Percentiles rank a stretch among this genome's conserved stretches.
These are phyloP conservation scores for Poliocrania exsul DNA, from an alignment of 2,797 vertebrate genomes.

Conservation along the genomic window DNA sequence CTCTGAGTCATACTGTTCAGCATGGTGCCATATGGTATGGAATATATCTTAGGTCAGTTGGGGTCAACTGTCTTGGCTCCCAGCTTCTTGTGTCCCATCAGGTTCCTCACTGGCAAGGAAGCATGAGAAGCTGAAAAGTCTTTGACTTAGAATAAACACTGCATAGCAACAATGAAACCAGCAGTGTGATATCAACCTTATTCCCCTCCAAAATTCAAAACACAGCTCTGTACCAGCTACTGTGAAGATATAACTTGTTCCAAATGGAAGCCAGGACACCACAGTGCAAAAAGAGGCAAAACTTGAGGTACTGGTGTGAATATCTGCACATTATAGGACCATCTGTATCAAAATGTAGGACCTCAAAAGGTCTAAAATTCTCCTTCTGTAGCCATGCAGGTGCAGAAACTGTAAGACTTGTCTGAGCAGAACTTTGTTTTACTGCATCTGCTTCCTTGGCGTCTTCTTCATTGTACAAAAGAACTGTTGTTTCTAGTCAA, in stretches of 20 bases:
- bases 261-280: not conserved
- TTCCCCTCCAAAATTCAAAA: not conserved
- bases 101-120: not conserved
- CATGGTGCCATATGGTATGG: not conserved
- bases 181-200: not conserved
- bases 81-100: not conserved
- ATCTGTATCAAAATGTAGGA: not conserved
- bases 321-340: not conserved
- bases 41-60: not conserved
- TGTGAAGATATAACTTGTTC: accelerated
- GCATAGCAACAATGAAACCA: not conserved
- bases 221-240: not conserved
- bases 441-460: not conserved
- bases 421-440: not conserved
- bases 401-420: not conserved
- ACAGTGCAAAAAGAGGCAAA: not conserved
- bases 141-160: not conserved
- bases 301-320: not conserved
- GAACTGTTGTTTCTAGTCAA: not conserved
- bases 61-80: not conserved
- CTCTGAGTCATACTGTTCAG: not conserved
- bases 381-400: not conserved
- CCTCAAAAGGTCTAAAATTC: not conserved
- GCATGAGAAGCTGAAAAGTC: not conserved
- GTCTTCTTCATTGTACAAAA: not conserved